These are phyloP conservation scores for Acanthococcus lagerstroemiae DNA, from an alignment of 2,888 invertebrate genomes.

Conservation along the genomic window DNA sequence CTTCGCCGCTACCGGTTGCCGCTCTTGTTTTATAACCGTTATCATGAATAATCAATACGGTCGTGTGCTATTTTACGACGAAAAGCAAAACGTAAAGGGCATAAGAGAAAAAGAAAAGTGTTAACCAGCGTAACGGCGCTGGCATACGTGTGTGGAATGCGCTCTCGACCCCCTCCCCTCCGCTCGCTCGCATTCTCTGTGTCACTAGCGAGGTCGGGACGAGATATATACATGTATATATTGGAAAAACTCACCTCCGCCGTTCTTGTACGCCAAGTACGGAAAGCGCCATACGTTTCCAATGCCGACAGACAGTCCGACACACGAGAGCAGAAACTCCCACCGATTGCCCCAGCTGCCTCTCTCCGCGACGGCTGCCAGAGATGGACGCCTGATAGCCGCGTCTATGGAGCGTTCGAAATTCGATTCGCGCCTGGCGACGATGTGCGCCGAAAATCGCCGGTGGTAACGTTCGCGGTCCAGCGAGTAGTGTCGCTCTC, in stretches of 20 bases:
- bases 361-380: slow-evolving; percentile 40
- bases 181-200: too few relatives aligned
- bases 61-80: too few relatives aligned
- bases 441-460: slow-evolving; percentile 39
- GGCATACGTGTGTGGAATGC: too few relatives aligned
- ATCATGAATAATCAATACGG: too few relatives aligned
- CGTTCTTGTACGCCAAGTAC: slow-evolving; percentile 74
- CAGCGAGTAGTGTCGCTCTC: slow-evolving; percentile 34
- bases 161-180: too few relatives aligned
- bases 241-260: slow-evolving; percentile 63
- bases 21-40: too few relatives aligned
- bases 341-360: slow-evolving; percentile 43
- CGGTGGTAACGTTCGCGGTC: slow-evolving; percentile 34
- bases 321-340: slow-evolving; percentile 69
- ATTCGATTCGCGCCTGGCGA: slow-evolving; percentile 38
- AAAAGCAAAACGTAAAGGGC: too few relatives aligned
- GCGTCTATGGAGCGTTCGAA: slow-evolving; percentile 39
- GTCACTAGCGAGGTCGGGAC: too few relatives aligned
- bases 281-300: slow-evolving; percentile 83
- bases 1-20: too few relatives aligned
- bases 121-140: too few relatives aligned
- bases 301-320: slow-evolving; percentile 75
- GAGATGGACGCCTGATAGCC: slow-evolving; percentile 39
- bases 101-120: too few relatives aligned
- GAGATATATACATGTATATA: too few relatives aligned